Evolutionary conservation across 2,888 invertebrate species (phyloP), one percentile per base, ranked within the genome.

Genomic region (Tanytarsus gracilentus): DNA sequence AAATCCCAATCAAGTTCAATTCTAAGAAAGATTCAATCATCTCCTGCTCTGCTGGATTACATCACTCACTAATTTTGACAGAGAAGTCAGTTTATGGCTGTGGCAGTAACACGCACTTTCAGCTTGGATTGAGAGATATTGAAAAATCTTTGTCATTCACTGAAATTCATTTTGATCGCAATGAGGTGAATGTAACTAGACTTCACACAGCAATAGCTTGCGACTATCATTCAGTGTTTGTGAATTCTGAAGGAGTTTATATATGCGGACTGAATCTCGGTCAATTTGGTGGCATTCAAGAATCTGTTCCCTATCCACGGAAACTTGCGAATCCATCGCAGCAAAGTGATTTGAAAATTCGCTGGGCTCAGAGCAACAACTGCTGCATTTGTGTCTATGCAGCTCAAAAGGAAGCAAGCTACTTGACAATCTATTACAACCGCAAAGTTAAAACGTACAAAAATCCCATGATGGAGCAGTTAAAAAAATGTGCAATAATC

Each of bases 181-280:
- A 33, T 14, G 36, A 49, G 11, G 23, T 49, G n/a, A 29, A 49
- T 18, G 14, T 50, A 9, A 16, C 23, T 0, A 51, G 27, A 23
- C 18, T 40, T 14, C 14, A 27, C 16, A 52, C 25, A 5, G 39
- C 40, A 1, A 78, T 81, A 66, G 84, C 87, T 5, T 83, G 82
- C 1, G 77, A 84, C 8, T 82, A 78, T 63, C 89, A 92, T 72
- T 84, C 86, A 0, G 81, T 86, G 1, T 81, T 80, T 11, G 79
- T 85, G 80, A 79, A 81, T 69, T 62, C 71, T 0, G 71, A 77
- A 26, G 77, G 77, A 1, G 72, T 90, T 1, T 89, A 82, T 70
- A 84, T 87, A 0, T 92, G 88, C 84, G 93, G 93, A 1, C 75
- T 81, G 3, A 89, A 93, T 74, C 78, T 82, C 56, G 93, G 93